Base-by-base conservation (phyloP, 2,113 vertebrate species). In the Psettodes erumei region DNA sequence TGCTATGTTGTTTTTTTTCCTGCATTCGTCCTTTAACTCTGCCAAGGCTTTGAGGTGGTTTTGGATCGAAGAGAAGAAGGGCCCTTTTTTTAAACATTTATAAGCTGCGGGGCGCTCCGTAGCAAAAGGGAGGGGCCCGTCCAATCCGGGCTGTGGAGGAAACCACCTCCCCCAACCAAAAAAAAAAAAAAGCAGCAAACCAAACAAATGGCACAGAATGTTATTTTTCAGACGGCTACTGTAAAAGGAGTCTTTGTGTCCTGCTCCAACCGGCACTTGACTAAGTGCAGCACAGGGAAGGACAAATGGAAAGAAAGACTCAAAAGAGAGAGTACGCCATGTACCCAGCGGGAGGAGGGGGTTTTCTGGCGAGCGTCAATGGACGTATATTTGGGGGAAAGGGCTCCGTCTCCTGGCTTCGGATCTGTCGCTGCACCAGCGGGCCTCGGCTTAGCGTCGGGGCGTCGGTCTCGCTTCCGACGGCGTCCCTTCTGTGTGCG, bases 171-270 rank as follows among this genome's bases (percentile, higher is more conserved):
- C 51, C 47, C 4, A 15, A 12, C 48, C 47, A 21, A 12, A 48
- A 48, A 48, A 23, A 45, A 45, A 45, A 23, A 21, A 66, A 82
- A 77, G 78, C 81, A 43, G 42, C 55, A 82, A 89, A 85, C 70
- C 79, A 91, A 92, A 90, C 81, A 88, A 91, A 87, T 77, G 83
- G 73, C 75, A 78, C 35, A 63, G 30, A 80, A 83, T 84, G 48
- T 85, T 81, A 88, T 87, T 90, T 92, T 90, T 90, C 85, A 84
- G 55, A 76, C 51, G 77, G 88, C 76, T 82, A 71, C 83, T 86
- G 86, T 89, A 90, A 90, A 93, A 88, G 84, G 83, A 87, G 85
- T 48, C 91, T 92, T 93, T 93, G 92, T 94, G 61, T 77, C 69
- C 69, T 50, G 76, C 63, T 75, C 82, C 79, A 78, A 77, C 86